phyloP scores from a whole-genome alignment of 2,797 vertebrate species.

The Macroramphosus scolopax region DNA sequence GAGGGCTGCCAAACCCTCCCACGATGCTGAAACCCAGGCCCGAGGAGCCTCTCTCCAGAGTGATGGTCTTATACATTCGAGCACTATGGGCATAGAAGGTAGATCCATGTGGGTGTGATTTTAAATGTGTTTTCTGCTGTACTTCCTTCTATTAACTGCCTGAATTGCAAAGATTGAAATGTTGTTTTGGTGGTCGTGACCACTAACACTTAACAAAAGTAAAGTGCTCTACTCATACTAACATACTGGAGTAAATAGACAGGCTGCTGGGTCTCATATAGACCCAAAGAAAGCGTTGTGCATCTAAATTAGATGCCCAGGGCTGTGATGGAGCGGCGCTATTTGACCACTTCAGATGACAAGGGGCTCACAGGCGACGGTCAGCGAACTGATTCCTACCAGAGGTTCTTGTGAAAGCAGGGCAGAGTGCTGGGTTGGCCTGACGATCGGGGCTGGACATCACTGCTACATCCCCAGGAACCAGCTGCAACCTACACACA shows the following conservation, averaged over 20 bases:
- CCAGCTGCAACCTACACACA: constrained; percentile 54
- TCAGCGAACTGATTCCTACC: constrained; percentile 43
- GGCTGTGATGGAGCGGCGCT: too few relatives aligned
- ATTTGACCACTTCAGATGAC: background rate
- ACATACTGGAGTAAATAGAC: too few relatives aligned
- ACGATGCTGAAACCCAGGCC: constrained; percentile 95
- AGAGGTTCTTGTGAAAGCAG: constrained; percentile 59
- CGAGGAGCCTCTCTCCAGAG: constrained; percentile 85
- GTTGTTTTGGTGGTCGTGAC: too few relatives aligned
- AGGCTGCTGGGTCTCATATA: too few relatives aligned
- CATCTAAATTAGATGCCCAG: too few relatives aligned
- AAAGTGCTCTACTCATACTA: too few relatives aligned
- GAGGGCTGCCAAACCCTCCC: constrained; percentile 90
- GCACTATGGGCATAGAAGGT: constrained; percentile 67
- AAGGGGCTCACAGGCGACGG: too few relatives aligned
- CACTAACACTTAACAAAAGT: too few relatives aligned
- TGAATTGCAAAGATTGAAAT: too few relatives aligned
- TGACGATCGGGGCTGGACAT: constrained; percentile 9
- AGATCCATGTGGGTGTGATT: background rate
- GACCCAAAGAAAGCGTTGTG: too few relatives aligned
- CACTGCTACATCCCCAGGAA: constrained; percentile 24
- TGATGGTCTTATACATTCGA: constrained; percentile 86
- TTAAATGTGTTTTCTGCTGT: too few relatives aligned
- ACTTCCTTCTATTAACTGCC: too few relatives aligned
- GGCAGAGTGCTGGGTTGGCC: constrained; percentile 43